Percentiles rank a stretch among this genome's conserved stretches.
Evolutionary conservation across 2,797 vertebrate species (phyloP).

Genomic region (Perodicticus potto): DNA sequence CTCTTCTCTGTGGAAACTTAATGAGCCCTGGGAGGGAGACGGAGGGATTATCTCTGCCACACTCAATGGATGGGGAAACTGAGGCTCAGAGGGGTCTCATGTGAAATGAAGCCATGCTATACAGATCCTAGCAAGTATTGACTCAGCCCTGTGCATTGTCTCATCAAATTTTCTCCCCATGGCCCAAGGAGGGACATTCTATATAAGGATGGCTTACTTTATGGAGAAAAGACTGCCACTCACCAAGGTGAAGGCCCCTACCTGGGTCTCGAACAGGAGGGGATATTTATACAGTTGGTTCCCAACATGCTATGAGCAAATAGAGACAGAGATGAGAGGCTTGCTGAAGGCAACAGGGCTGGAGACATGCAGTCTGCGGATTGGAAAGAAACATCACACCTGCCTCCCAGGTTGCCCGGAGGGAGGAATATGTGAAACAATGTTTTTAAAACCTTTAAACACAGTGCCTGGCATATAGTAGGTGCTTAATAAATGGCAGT

Average conservation of each 20-base stretch:
- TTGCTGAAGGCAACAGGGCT: neutral
- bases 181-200: neutral
- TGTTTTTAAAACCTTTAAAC: neutral
- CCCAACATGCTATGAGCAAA: fast-evolving
- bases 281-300: fast-evolving
- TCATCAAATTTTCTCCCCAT: fast-evolving
- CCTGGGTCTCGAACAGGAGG: neutral
- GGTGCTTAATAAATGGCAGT: neutral
- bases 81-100: neutral
- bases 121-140: fast-evolving
- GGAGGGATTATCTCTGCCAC: neutral
- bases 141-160: fast-evolving
- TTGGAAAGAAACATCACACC: no score
- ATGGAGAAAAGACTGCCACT: neutral
- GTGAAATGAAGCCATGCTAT: fast-evolving
- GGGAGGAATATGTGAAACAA: neutral
- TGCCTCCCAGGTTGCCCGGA: fast-evolving
- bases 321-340: fast-evolving
- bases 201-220: neutral
- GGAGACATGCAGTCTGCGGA: fast-evolving
- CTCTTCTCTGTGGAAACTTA: neutral
- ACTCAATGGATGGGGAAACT: neutral
- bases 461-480: neutral
- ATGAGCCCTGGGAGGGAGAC: neutral
- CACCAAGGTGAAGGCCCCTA: neutral